Evolutionary conservation across 2,113 vertebrate species (phyloP).

Genomic region (Ailurus styani): DNA sequence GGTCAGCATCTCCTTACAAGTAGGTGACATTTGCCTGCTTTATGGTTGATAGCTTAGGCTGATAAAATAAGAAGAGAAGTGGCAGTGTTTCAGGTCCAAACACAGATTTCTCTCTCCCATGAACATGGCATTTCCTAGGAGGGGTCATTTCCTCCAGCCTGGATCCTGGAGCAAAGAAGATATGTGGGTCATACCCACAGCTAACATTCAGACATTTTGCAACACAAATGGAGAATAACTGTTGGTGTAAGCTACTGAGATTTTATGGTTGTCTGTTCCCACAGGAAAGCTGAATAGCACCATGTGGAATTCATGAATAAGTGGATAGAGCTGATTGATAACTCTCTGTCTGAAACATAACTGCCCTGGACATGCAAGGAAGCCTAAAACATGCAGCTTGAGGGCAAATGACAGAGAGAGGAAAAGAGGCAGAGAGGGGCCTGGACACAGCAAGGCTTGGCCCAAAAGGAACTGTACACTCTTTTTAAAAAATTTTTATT

Average conservation of each 20-base stretch:
- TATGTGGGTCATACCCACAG: neutral
- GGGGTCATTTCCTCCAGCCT: neutral
- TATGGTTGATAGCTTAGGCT: neutral
- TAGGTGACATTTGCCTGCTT: neutral
- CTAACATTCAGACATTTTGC: neutral
- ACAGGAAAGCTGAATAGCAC: neutral
- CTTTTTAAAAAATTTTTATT: too few relatives aligned
- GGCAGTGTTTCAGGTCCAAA: neutral
- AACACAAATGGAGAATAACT: neutral
- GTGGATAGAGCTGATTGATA: neutral
- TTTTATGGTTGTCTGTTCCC: neutral
- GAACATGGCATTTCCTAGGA: neutral
- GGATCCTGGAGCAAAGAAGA: neutral
- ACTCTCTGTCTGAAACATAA: neutral
- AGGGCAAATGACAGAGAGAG: too few relatives aligned
- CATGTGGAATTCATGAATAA: neutral
- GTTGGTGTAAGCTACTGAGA: neutral
- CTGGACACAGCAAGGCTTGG: fast-evolving
- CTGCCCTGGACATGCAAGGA: neutral
- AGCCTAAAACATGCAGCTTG: too few relatives aligned
- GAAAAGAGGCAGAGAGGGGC: neutral
- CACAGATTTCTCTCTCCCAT: neutral
- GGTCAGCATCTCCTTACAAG: neutral
- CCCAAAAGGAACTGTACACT: neutral
- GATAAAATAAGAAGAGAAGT: neutral